Percentiles rank a stretch among this genome's conserved stretches.
phyloP scores from a whole-genome alignment of 2,113 vertebrate species.

The Nesoenas mayeri region DNA sequence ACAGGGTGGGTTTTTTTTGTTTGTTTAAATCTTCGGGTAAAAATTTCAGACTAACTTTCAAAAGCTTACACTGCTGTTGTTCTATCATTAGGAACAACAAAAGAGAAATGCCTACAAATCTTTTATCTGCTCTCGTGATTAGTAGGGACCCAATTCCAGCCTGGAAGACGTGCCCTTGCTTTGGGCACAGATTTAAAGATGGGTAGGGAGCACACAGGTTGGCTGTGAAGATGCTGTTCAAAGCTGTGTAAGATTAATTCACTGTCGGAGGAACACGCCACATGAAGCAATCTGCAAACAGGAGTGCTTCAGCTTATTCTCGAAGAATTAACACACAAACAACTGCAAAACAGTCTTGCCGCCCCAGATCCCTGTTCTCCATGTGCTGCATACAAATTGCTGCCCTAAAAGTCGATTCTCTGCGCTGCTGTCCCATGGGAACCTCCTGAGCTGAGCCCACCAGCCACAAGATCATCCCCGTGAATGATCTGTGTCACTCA shows the following conservation, averaged over 20 bases:
- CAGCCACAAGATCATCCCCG: not conserved
- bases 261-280: accelerated
- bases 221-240: not conserved
- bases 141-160: not conserved
- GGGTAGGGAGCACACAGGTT: not conserved
- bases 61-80: not conserved
- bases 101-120: not conserved
- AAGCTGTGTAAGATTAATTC: not conserved
- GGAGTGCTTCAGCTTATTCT: not conserved
- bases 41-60: not conserved
- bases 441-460: accelerated
- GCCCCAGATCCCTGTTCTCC: not conserved
- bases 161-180: not conserved
- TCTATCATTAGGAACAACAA: not conserved
- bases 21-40: not conserved
- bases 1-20: accelerated
- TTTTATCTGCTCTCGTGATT: not conserved
- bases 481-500: not conserved
- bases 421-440: not conserved
- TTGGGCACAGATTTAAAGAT: not conserved
- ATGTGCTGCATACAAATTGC: accelerated
- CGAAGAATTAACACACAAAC: not conserved
- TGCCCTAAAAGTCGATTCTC: not conserved
- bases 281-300: not conserved
- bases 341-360: not conserved